These are phyloP conservation scores for Coccyzus lansbergi DNA, from an alignment of 2,797 vertebrate genomes.

Conservation along the genomic window DNA sequence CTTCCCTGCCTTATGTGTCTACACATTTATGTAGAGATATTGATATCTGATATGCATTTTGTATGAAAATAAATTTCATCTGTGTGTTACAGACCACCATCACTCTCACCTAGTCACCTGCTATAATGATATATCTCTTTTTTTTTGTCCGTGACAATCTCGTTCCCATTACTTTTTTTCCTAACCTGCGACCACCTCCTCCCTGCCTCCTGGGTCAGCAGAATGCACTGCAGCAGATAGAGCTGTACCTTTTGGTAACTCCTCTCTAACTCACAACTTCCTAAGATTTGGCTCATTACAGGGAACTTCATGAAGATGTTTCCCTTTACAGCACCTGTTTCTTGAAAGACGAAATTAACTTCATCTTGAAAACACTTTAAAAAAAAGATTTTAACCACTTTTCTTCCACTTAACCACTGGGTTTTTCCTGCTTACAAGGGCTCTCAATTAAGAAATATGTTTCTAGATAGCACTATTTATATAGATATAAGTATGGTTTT, in stretches of 20 bases:
- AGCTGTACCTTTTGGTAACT: background rate
- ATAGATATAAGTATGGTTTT: slow-evolving; percentile 76
- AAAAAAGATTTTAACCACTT: background rate
- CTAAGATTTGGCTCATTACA: background rate
- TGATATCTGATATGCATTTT: background rate
- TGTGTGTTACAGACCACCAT: background rate
- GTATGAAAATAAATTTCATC: slow-evolving; percentile 58
- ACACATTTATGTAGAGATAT: background rate
- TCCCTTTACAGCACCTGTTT: slow-evolving; percentile 26
- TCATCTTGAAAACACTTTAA: background rate
- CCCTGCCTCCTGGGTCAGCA: background rate
- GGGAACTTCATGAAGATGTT: background rate
- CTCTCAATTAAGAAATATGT: slow-evolving; percentile 60
- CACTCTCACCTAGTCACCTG: background rate
- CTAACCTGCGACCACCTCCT: background rate
- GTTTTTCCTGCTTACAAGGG: background rate
- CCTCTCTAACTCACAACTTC: background rate
- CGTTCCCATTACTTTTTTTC: background rate
- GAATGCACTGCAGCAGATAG: background rate
- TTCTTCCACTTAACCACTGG: no score
- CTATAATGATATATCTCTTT: background rate
- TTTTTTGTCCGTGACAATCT: background rate
- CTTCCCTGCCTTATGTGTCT: background rate
- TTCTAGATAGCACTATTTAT: slow-evolving; percentile 55
- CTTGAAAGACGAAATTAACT: background rate